phyloP scores from a whole-genome alignment of 2,888 invertebrate genomes.

The Xylocampa areola region DNA sequence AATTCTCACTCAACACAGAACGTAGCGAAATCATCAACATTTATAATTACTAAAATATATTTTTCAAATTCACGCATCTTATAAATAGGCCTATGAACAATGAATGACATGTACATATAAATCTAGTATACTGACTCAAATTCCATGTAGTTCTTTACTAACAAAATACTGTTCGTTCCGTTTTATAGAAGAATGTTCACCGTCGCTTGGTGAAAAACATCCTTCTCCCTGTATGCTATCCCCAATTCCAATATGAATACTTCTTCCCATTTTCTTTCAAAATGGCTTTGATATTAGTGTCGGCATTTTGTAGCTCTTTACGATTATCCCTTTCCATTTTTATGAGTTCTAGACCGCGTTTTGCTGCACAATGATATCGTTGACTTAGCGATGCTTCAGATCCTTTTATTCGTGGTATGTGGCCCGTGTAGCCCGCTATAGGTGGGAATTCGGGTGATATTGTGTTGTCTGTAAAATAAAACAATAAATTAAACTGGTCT shows the following conservation, averaged over 20 bases:
- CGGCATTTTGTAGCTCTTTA: conserved; percentile 79
- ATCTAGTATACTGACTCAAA: conserved; percentile 49
- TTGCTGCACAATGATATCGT: conserved; percentile 92
- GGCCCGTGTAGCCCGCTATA: conserved; percentile 93
- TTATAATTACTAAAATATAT: conserved; percentile 44
- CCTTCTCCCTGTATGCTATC: conserved; percentile 89
- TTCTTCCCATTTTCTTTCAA: conserved; percentile 82
- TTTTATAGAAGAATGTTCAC: conserved; percentile 84
- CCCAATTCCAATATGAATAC: conserved; percentile 87
- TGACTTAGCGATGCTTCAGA: conserved; percentile 92
- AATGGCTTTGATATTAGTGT: conserved; percentile 78
- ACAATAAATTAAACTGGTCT: conserved; percentile 14
- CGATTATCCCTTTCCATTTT: conserved; percentile 88
- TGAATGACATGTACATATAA: conserved; percentile 38
- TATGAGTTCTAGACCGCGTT: conserved; percentile 90
- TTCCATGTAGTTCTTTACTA: conserved; percentile 35
- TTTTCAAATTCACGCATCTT: conserved; percentile 35
- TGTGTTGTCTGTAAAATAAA: conserved; percentile 88
- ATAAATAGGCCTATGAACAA: conserved; percentile 46
- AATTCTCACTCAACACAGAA: conserved; percentile 50
- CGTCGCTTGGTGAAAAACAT: conserved; percentile 87
- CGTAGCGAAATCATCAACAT: conserved; percentile 42
- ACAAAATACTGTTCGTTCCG: conserved; percentile 66
- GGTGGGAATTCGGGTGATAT: conserved; percentile 92
- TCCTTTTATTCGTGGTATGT: conserved; percentile 92